phyloP scores from a whole-genome alignment of 2,888 invertebrate species.

The Drosophila macrospina region DNA sequence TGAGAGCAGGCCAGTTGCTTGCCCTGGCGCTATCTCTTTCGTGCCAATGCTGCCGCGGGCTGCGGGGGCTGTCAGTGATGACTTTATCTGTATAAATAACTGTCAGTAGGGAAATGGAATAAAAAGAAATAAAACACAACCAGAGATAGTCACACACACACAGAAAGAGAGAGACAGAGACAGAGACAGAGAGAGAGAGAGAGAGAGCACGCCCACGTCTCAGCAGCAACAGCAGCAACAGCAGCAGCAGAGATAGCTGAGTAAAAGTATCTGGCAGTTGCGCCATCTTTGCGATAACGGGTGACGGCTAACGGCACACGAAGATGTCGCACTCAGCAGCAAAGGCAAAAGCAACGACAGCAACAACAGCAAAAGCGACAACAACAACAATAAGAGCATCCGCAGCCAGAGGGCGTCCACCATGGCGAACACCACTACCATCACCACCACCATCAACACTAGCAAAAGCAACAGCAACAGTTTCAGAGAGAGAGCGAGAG shows the following conservation, averaged over 20 bases:
- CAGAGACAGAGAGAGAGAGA: constrained; percentile 4
- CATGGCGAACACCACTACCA: constrained; percentile 59
- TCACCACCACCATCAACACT: constrained; percentile 30
- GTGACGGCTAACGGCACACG: constrained; percentile 31
- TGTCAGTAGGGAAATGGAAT: constrained; percentile 64
- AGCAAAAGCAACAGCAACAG: constrained; percentile 14
- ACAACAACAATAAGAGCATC: no score
- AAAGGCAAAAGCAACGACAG: constrained; percentile 12
- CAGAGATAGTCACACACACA: no score
- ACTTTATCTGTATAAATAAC: constrained; percentile 83
- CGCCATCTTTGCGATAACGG: constrained; percentile 47
- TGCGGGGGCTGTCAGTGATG: constrained; percentile 75
- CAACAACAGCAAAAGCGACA: constrained; percentile 29
- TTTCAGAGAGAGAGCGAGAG: constrained; percentile 13
- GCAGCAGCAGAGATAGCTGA: constrained; percentile 42
- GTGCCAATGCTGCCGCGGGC: neutral
- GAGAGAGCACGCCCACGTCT: constrained; percentile 43
- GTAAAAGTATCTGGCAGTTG: constrained; percentile 34
- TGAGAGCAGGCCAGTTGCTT: neutral
- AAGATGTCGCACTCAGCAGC: constrained; percentile 44
- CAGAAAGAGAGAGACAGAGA: constrained; percentile 14
- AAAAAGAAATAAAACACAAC: constrained; percentile 20
- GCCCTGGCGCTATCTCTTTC: constrained; percentile 7
- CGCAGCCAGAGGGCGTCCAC: constrained; percentile 67
- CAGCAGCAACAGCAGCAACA: no score